Base-by-base conservation (phyloP, 2,888 invertebrate species). In the Podabrus alpinus region DNA sequence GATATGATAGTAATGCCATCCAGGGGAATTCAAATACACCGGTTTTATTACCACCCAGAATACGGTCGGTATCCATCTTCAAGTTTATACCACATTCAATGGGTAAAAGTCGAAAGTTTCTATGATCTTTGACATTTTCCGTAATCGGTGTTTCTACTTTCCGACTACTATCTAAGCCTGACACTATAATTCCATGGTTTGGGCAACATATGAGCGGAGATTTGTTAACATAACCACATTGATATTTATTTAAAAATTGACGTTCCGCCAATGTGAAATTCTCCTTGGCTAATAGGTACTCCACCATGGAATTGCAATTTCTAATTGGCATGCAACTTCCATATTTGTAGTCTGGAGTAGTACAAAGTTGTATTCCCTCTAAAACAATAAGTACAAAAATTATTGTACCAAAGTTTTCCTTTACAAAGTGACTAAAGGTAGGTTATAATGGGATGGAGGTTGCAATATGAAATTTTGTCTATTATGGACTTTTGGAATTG, bases 1-100 rank as follows among this genome's bases (percentile, higher is more conserved):
- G 78, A 77, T 94, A 94, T 1, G 90, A 90, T 17, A 94, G 85
- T 3, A 94, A 86, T 0, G 92, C 93, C 93, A 94, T 92, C 94
- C 94, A 95, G 0, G 94, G 94, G 87, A 91, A 93, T 80, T 94
- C 92, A 24, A 88, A 90, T 2, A 93, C 83, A 0, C 10, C 59
- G 0, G 66, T 71, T 16, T 16, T 15, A 5, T 29, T 16, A 3
- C 71, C 70, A 13, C 13, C 11, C 0, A 3, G 13, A 19, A 64
- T 64, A 9, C 62, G 62, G 13, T 19, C 15, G 5, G 3, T 9
- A 64, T 13, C 9, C 3, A 7, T 11, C 13, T 62, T n/a, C n/a
- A n/a, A 5, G 4, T 2, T 3, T 7, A 59, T 16, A 5, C 62
- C 62, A 16, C 62, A 64, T 9, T 19, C n/a, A 13, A 5, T 13